These are phyloP conservation scores for Samia ricini DNA, from an alignment of 1,140 invertebrate genomes.

Conservation along the genomic window DNA sequence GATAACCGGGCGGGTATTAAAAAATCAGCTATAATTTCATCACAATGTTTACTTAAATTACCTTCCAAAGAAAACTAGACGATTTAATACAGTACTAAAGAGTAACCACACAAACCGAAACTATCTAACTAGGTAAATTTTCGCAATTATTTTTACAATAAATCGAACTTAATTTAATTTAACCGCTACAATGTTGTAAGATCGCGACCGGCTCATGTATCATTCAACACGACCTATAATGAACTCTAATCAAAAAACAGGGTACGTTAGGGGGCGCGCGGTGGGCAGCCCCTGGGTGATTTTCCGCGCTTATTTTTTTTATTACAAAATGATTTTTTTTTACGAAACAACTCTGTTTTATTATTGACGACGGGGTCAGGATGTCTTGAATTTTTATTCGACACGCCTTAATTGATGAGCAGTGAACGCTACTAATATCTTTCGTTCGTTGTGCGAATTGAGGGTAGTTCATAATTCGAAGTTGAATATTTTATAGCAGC, in stretches of 20 bases:
- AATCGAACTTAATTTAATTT: conserved; percentile 7
- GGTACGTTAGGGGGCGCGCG: conserved; percentile 8
- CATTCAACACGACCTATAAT: conserved; percentile 55
- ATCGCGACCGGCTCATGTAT: conserved; percentile 56
- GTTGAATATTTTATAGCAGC: neutral
- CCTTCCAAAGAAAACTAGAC: too few relatives aligned
- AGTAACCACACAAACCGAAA: neutral
- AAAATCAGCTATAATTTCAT: too few relatives aligned
- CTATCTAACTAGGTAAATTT: too few relatives aligned
- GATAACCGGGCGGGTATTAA: too few relatives aligned
- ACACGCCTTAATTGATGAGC: conserved; percentile 1
- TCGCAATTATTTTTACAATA: conserved; percentile 43
- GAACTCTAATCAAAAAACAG: conserved; percentile 42
- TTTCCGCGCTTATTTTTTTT: conserved; percentile 2
- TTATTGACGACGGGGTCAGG: neutral
- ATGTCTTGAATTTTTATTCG: neutral
- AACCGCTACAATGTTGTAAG: conserved; percentile 4
- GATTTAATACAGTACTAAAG: neutral
- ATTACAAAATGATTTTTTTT: conserved; percentile 16
- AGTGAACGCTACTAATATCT: neutral
- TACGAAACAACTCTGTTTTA: conserved; percentile 4
- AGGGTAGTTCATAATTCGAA: neutral
- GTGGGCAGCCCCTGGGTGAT: neutral
- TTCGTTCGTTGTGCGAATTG: neutral
- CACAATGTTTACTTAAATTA: too few relatives aligned